Evolutionary conservation across 2,888 invertebrate species (phyloP), one percentile per base, ranked within the genome.

Genomic region (Aphodius granarius): DNA sequence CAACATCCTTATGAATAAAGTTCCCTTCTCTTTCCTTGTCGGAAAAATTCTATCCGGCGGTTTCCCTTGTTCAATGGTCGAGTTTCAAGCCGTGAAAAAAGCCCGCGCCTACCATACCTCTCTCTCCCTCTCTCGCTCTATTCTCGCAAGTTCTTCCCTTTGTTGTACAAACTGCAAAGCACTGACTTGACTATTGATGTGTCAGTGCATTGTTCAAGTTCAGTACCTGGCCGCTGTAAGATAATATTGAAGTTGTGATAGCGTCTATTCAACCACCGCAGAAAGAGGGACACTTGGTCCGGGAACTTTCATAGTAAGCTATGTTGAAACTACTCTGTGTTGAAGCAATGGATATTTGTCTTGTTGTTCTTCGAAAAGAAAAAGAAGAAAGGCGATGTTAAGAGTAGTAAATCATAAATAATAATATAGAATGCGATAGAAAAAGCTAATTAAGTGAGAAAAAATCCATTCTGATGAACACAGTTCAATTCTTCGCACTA

Each of bases 181-280:
- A 43, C 43, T 3, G 43, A 43, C 43, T 43, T 43, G 43, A 43
- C 43, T 43, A 43, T 43, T 43, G 43, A 43, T 43, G 43, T 43
- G 43, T 43, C 43, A 43, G 43, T 43, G 43, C 21, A 68, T 68
- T 68, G 68, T 68, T 68, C 68, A 21, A 68, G 20, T 22, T 68
- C 68, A 68, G 68, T 22, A 68, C 68, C 68, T 68, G 68, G 68
- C 20, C 21, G 22, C 20, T 19, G 21, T 68, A 68, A 68, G 68
- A 68, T 68, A 68, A 68, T 68, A 68, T 68, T 68, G 68, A 68
- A 68, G 68, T 68, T 68, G 68, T n/a, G 20, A 43, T 43, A 43
- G 43, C 18, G 6, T 9, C 21, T 68, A 68, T 68, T 68, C 68
- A 68, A n/a, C 3, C 9, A 20, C 20, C 20, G 68, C 0, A 43